Percentiles rank a stretch among this genome's conserved stretches.
phyloP scores from a whole-genome alignment of 2,888 invertebrate species.

The Nemotelus nigrinus region DNA sequence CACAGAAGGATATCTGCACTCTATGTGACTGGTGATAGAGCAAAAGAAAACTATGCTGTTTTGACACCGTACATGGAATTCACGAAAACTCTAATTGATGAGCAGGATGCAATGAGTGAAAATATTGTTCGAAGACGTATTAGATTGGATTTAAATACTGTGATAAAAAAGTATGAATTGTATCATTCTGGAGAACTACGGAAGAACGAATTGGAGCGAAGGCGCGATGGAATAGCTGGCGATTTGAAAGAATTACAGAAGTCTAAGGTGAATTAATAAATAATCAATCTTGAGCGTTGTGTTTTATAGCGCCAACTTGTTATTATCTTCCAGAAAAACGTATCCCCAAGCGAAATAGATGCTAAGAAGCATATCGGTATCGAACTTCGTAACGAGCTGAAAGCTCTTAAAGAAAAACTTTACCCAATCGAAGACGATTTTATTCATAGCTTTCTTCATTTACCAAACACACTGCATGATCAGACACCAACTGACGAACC shows the following conservation, averaged over 20 bases:
- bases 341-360: constrained; percentile 57
- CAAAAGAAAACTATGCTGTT: constrained; percentile 73
- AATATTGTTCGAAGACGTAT: constrained; percentile 70
- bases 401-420: constrained; percentile 70
- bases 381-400: constrained; percentile 72
- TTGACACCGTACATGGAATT: constrained; percentile 77
- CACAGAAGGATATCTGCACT: constrained; percentile 57
- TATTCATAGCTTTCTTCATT: constrained; percentile 70
- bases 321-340: neutral
- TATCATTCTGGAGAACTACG: constrained; percentile 69
- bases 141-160: constrained; percentile 67
- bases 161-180: constrained; percentile 71
- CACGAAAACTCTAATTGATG: constrained; percentile 66
- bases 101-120: constrained; percentile 66
- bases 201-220: constrained; percentile 67
- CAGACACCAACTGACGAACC: constrained; percentile 68
- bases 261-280: constrained; percentile 48
- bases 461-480: constrained; percentile 77
- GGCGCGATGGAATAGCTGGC: constrained; percentile 66
- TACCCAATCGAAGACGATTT: constrained; percentile 80
- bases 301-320: neutral
- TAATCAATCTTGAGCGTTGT: no score
- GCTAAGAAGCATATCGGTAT: constrained; percentile 69
- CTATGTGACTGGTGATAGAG: constrained; percentile 75
- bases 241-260: constrained; percentile 66